Percentiles rank a stretch among this genome's conserved stretches.
These are phyloP conservation scores for Caenorhabditis sp. DNA, from an alignment of 2,888 invertebrate species.

Conservation along the genomic window DNA sequence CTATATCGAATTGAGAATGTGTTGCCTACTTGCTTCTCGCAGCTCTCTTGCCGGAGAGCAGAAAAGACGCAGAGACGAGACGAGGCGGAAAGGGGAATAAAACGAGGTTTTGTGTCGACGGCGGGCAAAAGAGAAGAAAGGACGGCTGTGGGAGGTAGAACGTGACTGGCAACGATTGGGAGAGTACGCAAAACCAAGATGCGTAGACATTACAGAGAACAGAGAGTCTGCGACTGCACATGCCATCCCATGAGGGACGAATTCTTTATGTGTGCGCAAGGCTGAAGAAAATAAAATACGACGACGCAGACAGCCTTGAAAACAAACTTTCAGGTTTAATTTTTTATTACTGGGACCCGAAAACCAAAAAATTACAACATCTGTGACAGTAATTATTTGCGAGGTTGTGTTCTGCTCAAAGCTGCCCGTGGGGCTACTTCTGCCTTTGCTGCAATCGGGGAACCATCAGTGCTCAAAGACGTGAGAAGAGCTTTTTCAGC, in stretches of 20 bases:
- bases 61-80: slow-evolving; percentile 25
- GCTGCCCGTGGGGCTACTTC: slow-evolving; percentile 51
- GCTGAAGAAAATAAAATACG: neutral
- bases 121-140: slow-evolving; percentile 15
- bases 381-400: slow-evolving; percentile 11
- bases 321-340: neutral
- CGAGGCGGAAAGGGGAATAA: slow-evolving; percentile 5
- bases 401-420: slow-evolving; percentile 50
- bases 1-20: slow-evolving; percentile 61
- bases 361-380: neutral
- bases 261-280: slow-evolving; percentile 26
- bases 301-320: slow-evolving; percentile 10
- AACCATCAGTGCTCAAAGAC: slow-evolving; percentile 42
- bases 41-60: slow-evolving; percentile 15
- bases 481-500: slow-evolving; percentile 74
- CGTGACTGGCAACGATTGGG: slow-evolving; percentile 12
- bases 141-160: slow-evolving; percentile 19
- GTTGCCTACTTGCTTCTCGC: slow-evolving; percentile 16
- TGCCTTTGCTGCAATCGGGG: slow-evolving; percentile 34
- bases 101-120: slow-evolving; percentile 24
- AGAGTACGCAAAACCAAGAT: slow-evolving; percentile 3
- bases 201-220: slow-evolving; percentile 39
- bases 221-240: slow-evolving; percentile 37
- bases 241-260: slow-evolving; percentile 42
- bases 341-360: neutral